Evolutionary conservation across 2,888 invertebrate genomes (phyloP).

Genomic region (Lordiphosa fenestrarum): DNA sequence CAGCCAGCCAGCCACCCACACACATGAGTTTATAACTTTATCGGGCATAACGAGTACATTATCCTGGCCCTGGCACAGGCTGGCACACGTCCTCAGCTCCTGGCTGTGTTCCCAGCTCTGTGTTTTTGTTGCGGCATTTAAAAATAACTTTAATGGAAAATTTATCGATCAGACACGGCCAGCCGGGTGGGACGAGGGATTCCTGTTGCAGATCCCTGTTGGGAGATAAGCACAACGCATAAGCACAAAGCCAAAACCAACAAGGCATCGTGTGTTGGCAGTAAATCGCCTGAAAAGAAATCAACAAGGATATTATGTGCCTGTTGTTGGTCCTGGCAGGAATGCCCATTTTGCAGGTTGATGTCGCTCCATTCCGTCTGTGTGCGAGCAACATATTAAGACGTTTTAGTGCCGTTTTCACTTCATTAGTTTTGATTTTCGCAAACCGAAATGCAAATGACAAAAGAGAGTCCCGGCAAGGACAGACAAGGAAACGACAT

Average conservation of each 20-base stretch:
- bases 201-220: slow-evolving; percentile 44
- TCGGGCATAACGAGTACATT: slow-evolving; percentile 77
- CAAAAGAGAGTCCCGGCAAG: slow-evolving; percentile 1
- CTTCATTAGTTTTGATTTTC: slow-evolving; percentile 76
- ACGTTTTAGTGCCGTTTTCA: slow-evolving; percentile 74
- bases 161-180: slow-evolving; percentile 77
- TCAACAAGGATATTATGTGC: slow-evolving; percentile 70
- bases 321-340: slow-evolving; percentile 20
- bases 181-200: not conserved
- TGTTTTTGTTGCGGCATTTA: slow-evolving; percentile 70
- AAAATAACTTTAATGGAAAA: slow-evolving; percentile 79
- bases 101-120: slow-evolving; percentile 20
- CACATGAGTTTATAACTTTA: slow-evolving; percentile 78
- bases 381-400: slow-evolving; percentile 53
- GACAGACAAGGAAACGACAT: not conserved
- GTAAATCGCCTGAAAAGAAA: slow-evolving; percentile 71
- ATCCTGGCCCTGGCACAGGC: slow-evolving; percentile 69
- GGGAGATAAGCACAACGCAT: slow-evolving; percentile 60
- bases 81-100: slow-evolving; percentile 52
- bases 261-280: slow-evolving; percentile 53
- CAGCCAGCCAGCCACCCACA: slow-evolving; percentile 16
- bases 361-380: slow-evolving; percentile 17
- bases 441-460: slow-evolving; percentile 17
- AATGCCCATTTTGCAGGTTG: slow-evolving; percentile 53
- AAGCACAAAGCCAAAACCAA: slow-evolving; percentile 45